A percentile compares a stretch with the other conserved stretches of the same genome.
Conservation (phyloP, 1,140 invertebrate genomes). For the Yoshiicerus persimilis region DNA sequence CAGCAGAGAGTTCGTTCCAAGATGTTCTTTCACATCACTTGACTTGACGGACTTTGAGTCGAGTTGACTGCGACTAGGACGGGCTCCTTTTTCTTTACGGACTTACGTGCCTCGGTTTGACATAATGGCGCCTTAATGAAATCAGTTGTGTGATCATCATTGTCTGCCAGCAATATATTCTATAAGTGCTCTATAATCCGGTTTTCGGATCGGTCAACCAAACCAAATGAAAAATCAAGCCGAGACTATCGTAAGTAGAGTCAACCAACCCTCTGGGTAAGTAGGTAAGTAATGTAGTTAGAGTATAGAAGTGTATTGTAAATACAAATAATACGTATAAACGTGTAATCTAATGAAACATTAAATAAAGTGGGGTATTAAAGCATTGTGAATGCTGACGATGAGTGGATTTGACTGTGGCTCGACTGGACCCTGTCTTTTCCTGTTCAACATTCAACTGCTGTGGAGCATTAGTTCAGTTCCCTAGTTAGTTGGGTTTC, state of each 20-base stretch:
- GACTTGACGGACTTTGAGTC: background rate
- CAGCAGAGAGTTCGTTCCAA: background rate
- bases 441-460: background rate
- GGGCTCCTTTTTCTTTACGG: slow-evolving; percentile 16
- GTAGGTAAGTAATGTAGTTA: background rate
- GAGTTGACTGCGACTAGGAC: slow-evolving; percentile 4
- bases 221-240: background rate
- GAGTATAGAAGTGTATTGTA: too few species aligned
- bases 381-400: background rate
- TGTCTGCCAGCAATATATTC: slow-evolving; percentile 31
- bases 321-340: background rate
- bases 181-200: slow-evolving; percentile 36
- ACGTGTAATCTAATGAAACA: background rate
- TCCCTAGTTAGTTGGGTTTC: background rate
- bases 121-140: slow-evolving; percentile 49
- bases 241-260: background rate
- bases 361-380: background rate
- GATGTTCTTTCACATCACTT: background rate
- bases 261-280: background rate
- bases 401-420: background rate
- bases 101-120: slow-evolving; percentile 33
- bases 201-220: slow-evolving; percentile 39
- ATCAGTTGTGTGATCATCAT: slow-evolving; percentile 45
- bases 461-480: background rate
- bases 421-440: background rate